A percentile compares a stretch with the other conserved stretches of the same genome.
Evolutionary conservation across 2,888 invertebrate genomes (phyloP).

Genomic region (Abrostola triplasia): DNA sequence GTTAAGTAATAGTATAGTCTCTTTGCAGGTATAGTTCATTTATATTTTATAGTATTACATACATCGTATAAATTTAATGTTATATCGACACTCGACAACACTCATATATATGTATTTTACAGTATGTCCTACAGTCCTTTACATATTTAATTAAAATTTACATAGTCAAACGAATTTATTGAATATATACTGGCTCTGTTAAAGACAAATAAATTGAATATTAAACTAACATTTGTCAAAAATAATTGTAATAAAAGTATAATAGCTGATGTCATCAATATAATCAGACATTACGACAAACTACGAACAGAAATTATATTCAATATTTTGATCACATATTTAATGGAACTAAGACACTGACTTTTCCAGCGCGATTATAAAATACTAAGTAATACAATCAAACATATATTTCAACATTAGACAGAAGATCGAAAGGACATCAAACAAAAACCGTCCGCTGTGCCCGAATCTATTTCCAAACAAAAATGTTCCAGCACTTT

Average conservation of each 20-base stretch:
- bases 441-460: constrained; percentile 13
- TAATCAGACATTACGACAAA: neutral
- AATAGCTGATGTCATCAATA: neutral
- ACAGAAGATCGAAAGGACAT: constrained; percentile 12
- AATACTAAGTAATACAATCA: constrained; percentile 7
- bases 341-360: constrained; percentile 20
- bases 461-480: constrained; percentile 36
- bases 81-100: constrained; percentile 37
- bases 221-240: neutral
- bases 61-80: constrained; percentile 32
- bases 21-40: constrained; percentile 18
- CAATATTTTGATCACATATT: constrained; percentile 35
- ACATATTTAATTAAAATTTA: constrained; percentile 33
- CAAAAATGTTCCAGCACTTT: constrained; percentile 30
- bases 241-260: neutral
- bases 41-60: constrained; percentile 26
- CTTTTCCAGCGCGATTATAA: constrained; percentile 16
- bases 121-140: constrained; percentile 27
- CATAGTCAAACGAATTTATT: constrained; percentile 4
- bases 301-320: constrained; percentile 9
- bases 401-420: constrained; percentile 10
- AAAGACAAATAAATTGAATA: neutral
- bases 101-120: constrained; percentile 31
- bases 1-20: constrained; percentile 18
- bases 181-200: neutral